Evolutionary conservation across 2,113 vertebrate species (phyloP), one percentile per base, ranked within the genome.

Genomic region (Anoura caudifer): DNA sequence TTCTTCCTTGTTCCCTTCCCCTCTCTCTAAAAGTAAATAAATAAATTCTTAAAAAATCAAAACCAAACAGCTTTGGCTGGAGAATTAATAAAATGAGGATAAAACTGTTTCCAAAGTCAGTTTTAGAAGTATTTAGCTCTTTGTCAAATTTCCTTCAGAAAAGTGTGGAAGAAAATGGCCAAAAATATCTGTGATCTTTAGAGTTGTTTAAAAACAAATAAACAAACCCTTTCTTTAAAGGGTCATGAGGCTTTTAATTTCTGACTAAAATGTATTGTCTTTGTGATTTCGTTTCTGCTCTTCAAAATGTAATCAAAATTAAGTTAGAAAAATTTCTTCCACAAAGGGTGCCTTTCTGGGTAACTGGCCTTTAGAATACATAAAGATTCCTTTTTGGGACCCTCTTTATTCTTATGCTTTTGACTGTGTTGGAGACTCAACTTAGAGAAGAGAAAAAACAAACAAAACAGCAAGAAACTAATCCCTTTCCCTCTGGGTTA

Each of bases 381-480:
- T 45, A 87, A 41, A 90, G 70, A 24, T 69, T 45, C n/a, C 24
- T 56, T 50, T 50, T 90, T 33, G 2, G 7, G 84, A 47, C 22
- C 38, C 54, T 89, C 54, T 38, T 91, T 94, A 65, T 86, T 95
- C 16, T 80, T 52, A 87, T 92, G 47, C 72, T 22, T 77, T 93
- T 5, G 7, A 79, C 82, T 91, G 41, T 94, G 24, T 41, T 88
- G 47, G 80, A 91, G 87, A 85, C 59, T 91, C 54, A 75, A 5
- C 82, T 91, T 91, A 79, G 45, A 91, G 82, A 77, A 86, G 50
- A 87, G 85, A 33, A 73, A 56, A 82, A 82, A 75, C 67, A 97
- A 84, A 73, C 95, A 97, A 96, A 97, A 47, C 65, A 96, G 89
- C 92, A 87, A 95, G 95, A 97, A 98, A 96, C 85, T 84, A 92